Percentiles rank a stretch among this genome's conserved stretches.
These are phyloP conservation scores for Valencia hispanica DNA, from an alignment of 2,797 vertebrate species.

Conservation along the genomic window DNA sequence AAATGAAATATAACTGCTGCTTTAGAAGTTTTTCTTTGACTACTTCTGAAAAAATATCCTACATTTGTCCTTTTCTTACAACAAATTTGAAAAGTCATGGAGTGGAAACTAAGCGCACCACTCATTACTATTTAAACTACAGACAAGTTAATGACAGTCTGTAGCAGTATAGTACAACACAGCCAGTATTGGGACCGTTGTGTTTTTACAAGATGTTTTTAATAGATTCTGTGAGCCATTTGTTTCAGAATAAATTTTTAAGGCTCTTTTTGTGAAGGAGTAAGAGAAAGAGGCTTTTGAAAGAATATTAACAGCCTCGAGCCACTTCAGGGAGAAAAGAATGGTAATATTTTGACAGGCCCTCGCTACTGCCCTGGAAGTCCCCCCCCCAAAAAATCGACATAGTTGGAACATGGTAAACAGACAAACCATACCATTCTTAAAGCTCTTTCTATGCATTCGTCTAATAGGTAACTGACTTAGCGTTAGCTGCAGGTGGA, in stretches of 20 bases:
- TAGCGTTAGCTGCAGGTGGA: background rate
- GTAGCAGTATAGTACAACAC: background rate
- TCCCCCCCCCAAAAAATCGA: background rate
- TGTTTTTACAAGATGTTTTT: background rate
- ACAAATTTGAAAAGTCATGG: background rate
- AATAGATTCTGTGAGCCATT: background rate
- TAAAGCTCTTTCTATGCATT: background rate
- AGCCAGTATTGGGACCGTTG: background rate
- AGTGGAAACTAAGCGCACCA: background rate
- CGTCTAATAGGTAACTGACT: background rate
- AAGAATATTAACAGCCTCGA: background rate
- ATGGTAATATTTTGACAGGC: background rate
- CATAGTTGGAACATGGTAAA: background rate
- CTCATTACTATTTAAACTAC: background rate
- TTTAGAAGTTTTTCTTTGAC: background rate
- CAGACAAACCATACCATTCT: background rate
- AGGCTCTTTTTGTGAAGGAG: background rate
- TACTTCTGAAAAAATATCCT: background rate
- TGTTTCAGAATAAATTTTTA: background rate
- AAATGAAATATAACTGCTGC: background rate
- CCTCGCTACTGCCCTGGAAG: background rate
- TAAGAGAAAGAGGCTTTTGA: background rate
- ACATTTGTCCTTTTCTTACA: background rate
- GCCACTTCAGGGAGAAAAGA: background rate
- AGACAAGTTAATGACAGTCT: background rate